Evolutionary conservation across 2,797 vertebrate genomes (phyloP).

Genomic region (Melanitta fusca): DNA sequence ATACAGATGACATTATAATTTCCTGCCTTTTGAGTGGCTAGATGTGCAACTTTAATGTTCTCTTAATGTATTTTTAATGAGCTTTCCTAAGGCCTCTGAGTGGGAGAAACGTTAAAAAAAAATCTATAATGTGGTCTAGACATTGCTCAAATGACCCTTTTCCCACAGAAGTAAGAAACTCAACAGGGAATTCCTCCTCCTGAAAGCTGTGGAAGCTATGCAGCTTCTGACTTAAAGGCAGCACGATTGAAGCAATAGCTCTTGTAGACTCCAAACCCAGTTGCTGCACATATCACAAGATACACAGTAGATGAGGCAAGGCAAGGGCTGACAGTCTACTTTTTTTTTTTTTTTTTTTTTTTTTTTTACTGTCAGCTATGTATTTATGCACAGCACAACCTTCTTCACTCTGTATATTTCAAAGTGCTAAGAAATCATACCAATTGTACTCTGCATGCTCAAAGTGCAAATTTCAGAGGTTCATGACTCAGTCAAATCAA

Average conservation of each 20-base stretch:
- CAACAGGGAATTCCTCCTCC: slow-evolving; percentile 48
- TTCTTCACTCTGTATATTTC: slow-evolving; percentile 65
- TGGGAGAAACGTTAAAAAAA: slow-evolving; percentile 1
- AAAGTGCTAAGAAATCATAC: slow-evolving; percentile 64
- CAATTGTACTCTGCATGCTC: slow-evolving; percentile 69
- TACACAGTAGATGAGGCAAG: slow-evolving; percentile 37
- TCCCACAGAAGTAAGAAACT: slow-evolving; percentile 41
- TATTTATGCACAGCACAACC: slow-evolving; percentile 63
- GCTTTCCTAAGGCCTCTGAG: slow-evolving; percentile 47
- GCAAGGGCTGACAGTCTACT: slow-evolving; percentile 37
- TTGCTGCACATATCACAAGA: slow-evolving; percentile 27
- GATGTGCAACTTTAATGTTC: slow-evolving; percentile 46
- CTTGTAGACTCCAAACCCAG: slow-evolving; percentile 37
- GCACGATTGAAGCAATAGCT: slow-evolving; percentile 38
- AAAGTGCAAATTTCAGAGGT: slow-evolving; percentile 73
- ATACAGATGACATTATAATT: slow-evolving; percentile 48
- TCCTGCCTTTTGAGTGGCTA: slow-evolving; percentile 45
- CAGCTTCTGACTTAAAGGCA: neutral
- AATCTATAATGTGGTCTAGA: slow-evolving; percentile 61
- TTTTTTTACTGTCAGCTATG: slow-evolving; percentile 67
- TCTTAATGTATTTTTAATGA: slow-evolving; percentile 67
- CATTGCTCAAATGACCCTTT: slow-evolving; percentile 54
- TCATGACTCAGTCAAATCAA: slow-evolving; percentile 72
- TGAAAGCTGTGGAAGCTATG: slow-evolving; percentile 38
- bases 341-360: slow-evolving; percentile 72